Evolutionary conservation across 2,797 vertebrate genomes (phyloP).

Genomic region (Clarias laeviceps): DNA sequence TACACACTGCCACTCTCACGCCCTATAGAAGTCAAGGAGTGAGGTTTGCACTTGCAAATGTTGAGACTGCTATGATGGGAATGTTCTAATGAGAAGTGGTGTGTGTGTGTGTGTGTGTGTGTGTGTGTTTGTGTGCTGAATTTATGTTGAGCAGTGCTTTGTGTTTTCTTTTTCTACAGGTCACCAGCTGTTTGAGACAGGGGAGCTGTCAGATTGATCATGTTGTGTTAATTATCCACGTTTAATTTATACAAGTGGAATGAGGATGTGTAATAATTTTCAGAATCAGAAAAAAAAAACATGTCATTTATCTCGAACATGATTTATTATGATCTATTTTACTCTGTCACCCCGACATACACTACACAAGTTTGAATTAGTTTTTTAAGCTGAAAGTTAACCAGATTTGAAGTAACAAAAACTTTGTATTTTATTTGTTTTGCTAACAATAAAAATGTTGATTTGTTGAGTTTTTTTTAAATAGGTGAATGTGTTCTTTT

Average conservation of each 20-base stretch:
- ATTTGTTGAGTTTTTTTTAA: neutral
- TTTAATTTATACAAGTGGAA: neutral
- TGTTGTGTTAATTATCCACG: neutral
- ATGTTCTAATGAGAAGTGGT: neutral
- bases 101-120: slow-evolving; percentile 2
- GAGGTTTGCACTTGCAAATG: neutral
- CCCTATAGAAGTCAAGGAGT: neutral
- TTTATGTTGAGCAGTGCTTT: slow-evolving; percentile 15
- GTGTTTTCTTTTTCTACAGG: slow-evolving; percentile 24
- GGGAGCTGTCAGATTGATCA: slow-evolving; percentile 5
- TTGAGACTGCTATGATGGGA: slow-evolving; percentile 18
- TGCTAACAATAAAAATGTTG: neutral
- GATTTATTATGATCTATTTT: neutral
- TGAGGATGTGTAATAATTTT: neutral
- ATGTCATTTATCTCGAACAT: neutral
- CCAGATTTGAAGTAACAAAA: neutral
- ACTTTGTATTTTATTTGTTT: neutral
- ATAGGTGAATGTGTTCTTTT: neutral
- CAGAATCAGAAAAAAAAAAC: neutral
- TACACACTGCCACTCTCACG: neutral
- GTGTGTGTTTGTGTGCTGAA: neutral
- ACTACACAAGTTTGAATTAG: neutral
- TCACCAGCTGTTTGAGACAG: slow-evolving; percentile 24
- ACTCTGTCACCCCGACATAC: neutral
- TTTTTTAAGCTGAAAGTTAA: neutral